phyloP scores from a whole-genome alignment of 2,113 vertebrate genomes.

The Urocolius indicus region DNA sequence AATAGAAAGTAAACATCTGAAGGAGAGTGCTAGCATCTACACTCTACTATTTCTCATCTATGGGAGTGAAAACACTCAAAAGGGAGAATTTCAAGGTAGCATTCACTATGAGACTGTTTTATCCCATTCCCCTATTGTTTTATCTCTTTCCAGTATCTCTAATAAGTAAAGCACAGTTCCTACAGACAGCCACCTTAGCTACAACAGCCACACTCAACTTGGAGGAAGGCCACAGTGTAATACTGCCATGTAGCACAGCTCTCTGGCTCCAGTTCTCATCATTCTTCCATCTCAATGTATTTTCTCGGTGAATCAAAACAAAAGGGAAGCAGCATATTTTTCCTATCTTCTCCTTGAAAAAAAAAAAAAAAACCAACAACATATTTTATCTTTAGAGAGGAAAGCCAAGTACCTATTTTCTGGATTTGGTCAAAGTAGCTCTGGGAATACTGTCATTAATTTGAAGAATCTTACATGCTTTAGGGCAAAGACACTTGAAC shows the following conservation, averaged over 20 bases:
- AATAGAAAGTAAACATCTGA: background rate
- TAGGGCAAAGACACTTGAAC: background rate
- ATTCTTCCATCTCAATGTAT: background rate
- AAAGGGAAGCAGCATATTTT: background rate
- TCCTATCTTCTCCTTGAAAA: background rate
- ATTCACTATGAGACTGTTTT: background rate
- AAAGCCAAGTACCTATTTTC: background rate
- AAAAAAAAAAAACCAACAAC: no score
- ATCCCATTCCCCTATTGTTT: background rate
- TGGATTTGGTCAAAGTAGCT: background rate
- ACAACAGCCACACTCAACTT: background rate
- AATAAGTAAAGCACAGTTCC: background rate
- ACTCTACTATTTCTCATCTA: background rate
- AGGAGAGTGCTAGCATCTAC: background rate
- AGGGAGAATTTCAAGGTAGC: background rate
- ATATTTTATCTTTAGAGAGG: background rate
- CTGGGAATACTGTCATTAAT: background rate
- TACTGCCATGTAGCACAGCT: background rate
- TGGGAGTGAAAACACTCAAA: background rate
- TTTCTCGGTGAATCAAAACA: background rate
- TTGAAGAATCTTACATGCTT: background rate
- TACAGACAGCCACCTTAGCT: background rate
- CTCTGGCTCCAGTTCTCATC: background rate
- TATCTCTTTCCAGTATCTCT: background rate
- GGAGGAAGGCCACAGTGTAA: background rate